Base-by-base conservation (phyloP, 2,113 vertebrate genomes). In the Dolichallabes microphthalmus region DNA sequence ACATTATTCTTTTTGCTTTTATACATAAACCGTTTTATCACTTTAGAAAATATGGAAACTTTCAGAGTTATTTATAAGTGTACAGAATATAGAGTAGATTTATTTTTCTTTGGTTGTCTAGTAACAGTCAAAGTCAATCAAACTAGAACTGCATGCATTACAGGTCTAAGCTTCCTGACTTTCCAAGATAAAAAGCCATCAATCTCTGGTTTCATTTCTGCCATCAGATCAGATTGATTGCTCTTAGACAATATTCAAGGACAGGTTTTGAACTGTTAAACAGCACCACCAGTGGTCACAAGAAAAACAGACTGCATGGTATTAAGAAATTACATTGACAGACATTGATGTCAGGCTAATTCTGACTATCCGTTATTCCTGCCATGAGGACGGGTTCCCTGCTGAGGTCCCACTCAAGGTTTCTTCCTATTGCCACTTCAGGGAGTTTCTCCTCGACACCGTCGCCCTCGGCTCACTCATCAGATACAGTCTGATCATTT, bases 81-180 rank as follows among this genome's bases (percentile, higher is more conserved):
- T 50, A 50, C 45, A 45, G 45, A 45, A 45, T n/a, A 75, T n/a
- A 85, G 30, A 83, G 74, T 60, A 73, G 57, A 83, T 66, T 58
- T 75, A 68, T 74, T 66, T 64, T 55, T 53, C 57, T 78, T 64
- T 83, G 74, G 20, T 22, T 74, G 71, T n/a, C 10, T 73, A 25
- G 73, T 75, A 75, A 25, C 73, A 76, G 50, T 53, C 73, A 75
- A 27, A 27, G 50, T 76, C 73, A 74, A 50, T 74, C 12, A 13
- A 74, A 74, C 22, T 19, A n/a, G 25, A 53, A 76, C n/a, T 30
- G 27, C 50, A n/a, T 55, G 73, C 7, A 55, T 76, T 55, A 53
- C 45, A 52, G 39, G 22, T 12, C 71, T 14, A 74, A 74, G 12
- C 71, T 45, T 4, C 22, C 71, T 52, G 39, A 7, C 39, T 74